Base-by-base conservation (phyloP, 2,797 vertebrate species). In the Adrianichthys oophorus region DNA sequence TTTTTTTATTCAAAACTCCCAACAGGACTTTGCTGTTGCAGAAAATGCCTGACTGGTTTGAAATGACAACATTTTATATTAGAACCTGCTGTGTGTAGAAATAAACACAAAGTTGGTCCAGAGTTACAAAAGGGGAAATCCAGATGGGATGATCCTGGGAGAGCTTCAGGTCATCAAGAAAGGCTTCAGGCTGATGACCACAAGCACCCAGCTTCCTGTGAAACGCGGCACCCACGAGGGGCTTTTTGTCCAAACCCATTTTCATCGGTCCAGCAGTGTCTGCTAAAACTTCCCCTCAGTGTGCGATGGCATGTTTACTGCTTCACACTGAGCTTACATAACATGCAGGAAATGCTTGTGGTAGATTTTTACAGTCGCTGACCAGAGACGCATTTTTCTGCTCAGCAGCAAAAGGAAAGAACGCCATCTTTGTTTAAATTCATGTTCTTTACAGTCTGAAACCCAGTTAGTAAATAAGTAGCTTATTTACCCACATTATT, bases 151-250 rank as follows among this genome's bases (percentile, higher is more conserved):
- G 19, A 29, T 7, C 26, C 26, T 7, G 32, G 10, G 10, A 26
- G 6, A 26, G 26, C 26, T 26, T 26, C 37, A 19, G 51, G 50
- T 52, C 59, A 55, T 58, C 50, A 63, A 72, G 62, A 24, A 48
- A 62, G 59, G 76, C 78, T 64, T 60, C 66, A 73, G 69, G 52
- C 12, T 5, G 76, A 44, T 48, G 74, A 79, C 82, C 80, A 58
- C 70, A 85, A 74, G 78, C 79, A 70, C 80, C 69, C 65, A 42
- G 60, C 62, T 82, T 17, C 56, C 72, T 72, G 83, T 82, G 67
- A 87, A 88, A 83, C 68, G 80, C 78, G 81, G 70, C 64, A 47
- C 61, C 87, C 87, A 83, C 70, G 69, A 76, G 86, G 85, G 83
- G 74, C 73, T 87, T 89, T 88, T 87, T 87, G 18, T 42, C 78